Evolutionary conservation across 2,113 vertebrate genomes (phyloP), one percentile per base, ranked within the genome.

Genomic region (Hiodon alosoides): DNA sequence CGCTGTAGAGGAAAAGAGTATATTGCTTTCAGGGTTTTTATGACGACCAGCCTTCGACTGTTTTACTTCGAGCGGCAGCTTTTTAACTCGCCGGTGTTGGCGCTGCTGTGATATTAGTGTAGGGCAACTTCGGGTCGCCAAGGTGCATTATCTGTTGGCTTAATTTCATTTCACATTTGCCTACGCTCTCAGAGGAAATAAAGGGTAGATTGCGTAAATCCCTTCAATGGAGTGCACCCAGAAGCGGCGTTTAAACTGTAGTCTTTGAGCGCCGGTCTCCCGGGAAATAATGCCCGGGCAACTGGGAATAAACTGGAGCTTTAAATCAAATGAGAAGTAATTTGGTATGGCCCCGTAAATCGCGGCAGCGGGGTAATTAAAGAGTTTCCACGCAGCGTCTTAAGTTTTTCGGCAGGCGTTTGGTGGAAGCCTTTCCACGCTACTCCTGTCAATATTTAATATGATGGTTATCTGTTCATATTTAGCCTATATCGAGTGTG

Each of bases 171-270:
- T 87, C 81, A 87, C 85, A 89, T 87, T 86, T 86, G 78, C 80
- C 59, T 71, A 11, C 50, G 47, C 70, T 83, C 88, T 83, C 87
- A 0, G 64, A 83, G 89, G 87, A 89, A 90, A 90, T 89, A 80
- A 89, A 79, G 62, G 72, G 76, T n/a, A 53, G 79, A 74, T 82
- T 77, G 54, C 69, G 67, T 82, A 83, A 88, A 88, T 88, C 82
- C 77, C 4, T 10, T 66, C 67, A 47, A 57, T 50, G 80, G 16
- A 50, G 64, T 52, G 58, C 57, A 46, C 71, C 74, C 69, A 67
- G 62, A 67, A 77, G 78, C 64, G 2, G 72, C 58, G 69, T 81
- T 31, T 86, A 83, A 84, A 85, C 76, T 74, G 69, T 75, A 79
- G 78, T 71, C 83, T 87, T 83, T 85, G 81, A 85, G 77, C 70